A percentile compares a stretch with the other conserved stretches of the same genome.
These are phyloP conservation scores for Tetrao urogallus DNA, from an alignment of 2,113 vertebrate species.

Conservation along the genomic window DNA sequence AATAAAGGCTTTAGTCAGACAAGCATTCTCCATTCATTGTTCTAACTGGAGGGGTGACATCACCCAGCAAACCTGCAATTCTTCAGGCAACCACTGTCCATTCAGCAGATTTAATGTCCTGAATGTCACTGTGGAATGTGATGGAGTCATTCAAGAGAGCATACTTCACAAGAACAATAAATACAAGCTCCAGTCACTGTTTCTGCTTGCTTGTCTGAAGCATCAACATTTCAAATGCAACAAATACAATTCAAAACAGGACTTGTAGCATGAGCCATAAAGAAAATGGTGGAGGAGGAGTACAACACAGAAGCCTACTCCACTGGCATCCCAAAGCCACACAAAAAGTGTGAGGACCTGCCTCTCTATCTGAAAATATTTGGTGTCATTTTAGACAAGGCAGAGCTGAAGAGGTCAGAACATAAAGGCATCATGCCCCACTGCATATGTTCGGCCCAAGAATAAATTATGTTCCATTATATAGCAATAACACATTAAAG, in stretches of 20 bases:
- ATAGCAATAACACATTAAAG: not conserved
- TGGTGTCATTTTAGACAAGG: not conserved
- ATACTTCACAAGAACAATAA: not conserved
- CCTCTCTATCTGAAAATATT: not conserved
- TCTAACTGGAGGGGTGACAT: not conserved
- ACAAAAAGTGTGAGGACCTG: fast-evolving
- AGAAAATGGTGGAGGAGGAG: not conserved
- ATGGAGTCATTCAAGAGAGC: not conserved
- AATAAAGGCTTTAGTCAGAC: not conserved
- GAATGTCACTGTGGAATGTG: not conserved
- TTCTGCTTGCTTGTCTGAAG: not conserved
- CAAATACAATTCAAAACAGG: not conserved
- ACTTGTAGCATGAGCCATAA: not conserved
- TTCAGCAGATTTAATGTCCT: not conserved
- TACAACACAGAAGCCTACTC: not conserved
- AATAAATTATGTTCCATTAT: not conserved
- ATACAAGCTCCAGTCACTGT: too few species aligned
- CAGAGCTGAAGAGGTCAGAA: not conserved
- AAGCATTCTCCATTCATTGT: not conserved
- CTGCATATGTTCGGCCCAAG: not conserved
- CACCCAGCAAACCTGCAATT: not conserved
- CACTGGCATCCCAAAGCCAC: not conserved
- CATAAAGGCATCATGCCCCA: not conserved
- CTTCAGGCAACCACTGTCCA: not conserved
- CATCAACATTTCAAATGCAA: not conserved